These are phyloP conservation scores for Drosophila asahinai DNA, from an alignment of 1,140 invertebrate species.

Conservation along the genomic window DNA sequence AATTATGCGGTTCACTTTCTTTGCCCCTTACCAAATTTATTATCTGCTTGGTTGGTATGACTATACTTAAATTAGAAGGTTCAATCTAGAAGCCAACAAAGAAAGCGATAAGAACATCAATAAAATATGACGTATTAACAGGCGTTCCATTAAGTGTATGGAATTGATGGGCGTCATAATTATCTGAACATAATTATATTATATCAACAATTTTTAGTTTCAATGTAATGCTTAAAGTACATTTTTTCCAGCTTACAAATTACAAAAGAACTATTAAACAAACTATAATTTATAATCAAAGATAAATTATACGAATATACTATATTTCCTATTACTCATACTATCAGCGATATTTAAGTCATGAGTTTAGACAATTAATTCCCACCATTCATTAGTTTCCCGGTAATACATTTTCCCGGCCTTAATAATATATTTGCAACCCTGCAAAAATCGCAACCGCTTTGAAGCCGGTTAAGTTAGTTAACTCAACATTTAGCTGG, in stretches of 20 bases:
- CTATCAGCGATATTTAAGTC: background rate
- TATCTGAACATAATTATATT: background rate
- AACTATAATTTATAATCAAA: background rate
- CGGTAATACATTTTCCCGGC: background rate
- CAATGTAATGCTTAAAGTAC: background rate
- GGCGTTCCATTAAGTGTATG: background rate
- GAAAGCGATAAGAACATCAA: background rate
- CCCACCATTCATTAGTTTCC: background rate
- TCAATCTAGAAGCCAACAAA: background rate
- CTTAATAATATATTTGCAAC: background rate
- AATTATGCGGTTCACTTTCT: background rate
- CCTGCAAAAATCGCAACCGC: background rate
- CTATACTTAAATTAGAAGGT: background rate
- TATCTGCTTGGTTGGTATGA: background rate
- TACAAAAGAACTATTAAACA: background rate
- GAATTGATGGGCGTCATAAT: background rate
- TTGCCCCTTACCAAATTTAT: background rate
- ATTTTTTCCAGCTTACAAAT: background rate
- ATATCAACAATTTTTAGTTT: background rate
- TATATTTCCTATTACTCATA: background rate
- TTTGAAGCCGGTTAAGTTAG: slow-evolving; percentile 2
- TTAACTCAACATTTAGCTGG: background rate
- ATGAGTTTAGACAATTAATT: background rate
- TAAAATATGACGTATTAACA: slow-evolving; percentile 1
- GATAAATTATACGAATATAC: background rate